Percentiles rank a stretch among this genome's conserved stretches.
Evolutionary conservation across 2,888 invertebrate genomes (phyloP).

Genomic region (Gymnocheta viridis): DNA sequence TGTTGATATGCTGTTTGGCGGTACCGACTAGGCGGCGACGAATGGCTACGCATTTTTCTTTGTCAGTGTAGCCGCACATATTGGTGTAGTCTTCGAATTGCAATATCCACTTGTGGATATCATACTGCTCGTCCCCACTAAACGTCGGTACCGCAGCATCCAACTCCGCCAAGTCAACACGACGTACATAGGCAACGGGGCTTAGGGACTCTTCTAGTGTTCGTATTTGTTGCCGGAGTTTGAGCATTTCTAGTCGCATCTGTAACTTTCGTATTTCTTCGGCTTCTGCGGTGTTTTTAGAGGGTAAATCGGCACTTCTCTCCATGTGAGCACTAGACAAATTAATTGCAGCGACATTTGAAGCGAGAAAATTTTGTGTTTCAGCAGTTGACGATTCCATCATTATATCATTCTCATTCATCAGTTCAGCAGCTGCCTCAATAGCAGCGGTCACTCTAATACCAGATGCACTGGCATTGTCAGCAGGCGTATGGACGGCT

Average conservation of each 20-base stretch:
- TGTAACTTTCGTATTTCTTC: background rate
- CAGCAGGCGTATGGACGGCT: background rate
- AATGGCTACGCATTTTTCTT: slow-evolving; percentile 20
- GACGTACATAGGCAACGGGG: background rate
- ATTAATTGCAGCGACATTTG: background rate
- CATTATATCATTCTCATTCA: background rate
- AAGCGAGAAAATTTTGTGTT: background rate
- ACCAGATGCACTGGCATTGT: background rate
- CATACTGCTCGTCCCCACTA: slow-evolving; percentile 52
- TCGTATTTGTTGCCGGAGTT: slow-evolving; percentile 14
- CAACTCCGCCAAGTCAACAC: slow-evolving; percentile 19
- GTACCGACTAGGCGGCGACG: background rate
- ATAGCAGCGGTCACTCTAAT: too few relatives aligned
- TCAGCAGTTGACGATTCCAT: background rate
- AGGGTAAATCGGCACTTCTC: slow-evolving; percentile 2
- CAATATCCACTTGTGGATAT: slow-evolving; percentile 29
- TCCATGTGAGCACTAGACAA: too few relatives aligned
- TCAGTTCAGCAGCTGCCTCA: background rate
- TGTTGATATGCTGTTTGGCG: slow-evolving; percentile 6
- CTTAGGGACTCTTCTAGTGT: background rate
- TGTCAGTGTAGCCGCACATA: slow-evolving; percentile 22
- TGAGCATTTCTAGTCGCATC: slow-evolving; percentile 7
- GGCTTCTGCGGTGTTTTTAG: background rate
- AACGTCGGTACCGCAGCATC: slow-evolving; percentile 37
- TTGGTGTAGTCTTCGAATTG: slow-evolving; percentile 50